These are phyloP conservation scores for Mormyrus proboscirostris DNA, from an alignment of 2,797 vertebrate species.

Conservation along the genomic window DNA sequence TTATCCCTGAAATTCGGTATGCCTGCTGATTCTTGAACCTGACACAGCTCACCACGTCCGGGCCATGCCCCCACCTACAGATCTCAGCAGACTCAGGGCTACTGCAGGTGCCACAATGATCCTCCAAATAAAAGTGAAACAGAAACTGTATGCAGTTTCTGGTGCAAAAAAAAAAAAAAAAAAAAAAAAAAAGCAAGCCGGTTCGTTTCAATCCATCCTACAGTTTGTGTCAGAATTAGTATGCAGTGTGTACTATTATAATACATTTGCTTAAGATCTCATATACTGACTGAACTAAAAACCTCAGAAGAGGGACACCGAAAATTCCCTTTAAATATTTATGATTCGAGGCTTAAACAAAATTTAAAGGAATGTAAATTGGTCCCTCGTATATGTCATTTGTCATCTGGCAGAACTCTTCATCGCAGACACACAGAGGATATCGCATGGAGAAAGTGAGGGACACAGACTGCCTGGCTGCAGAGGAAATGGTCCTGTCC, in stretches of 20 bases:
- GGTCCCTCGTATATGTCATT: neutral
- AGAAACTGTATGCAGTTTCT: neutral
- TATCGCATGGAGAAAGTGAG: neutral
- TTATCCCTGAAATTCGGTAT: neutral
- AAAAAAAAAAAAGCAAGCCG: neutral
- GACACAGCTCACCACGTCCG: neutral
- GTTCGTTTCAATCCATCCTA: neutral
- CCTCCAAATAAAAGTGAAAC: neutral
- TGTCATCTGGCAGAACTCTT: neutral
- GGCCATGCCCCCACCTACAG: neutral
- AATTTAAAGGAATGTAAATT: slow-evolving; percentile 6
- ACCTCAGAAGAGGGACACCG: neutral
- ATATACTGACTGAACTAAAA: neutral
- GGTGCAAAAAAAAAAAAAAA: neutral
- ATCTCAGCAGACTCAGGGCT: neutral
- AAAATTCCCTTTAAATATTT: slow-evolving; percentile 1
- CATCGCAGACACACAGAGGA: neutral
- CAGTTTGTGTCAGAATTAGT: neutral
- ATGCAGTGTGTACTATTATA: neutral
- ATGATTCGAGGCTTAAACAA: neutral
- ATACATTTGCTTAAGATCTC: neutral
- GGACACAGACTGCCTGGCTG: neutral
- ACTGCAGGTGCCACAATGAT: neutral
- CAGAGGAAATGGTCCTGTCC: neutral
- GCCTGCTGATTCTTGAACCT: neutral